A percentile compares a stretch with the other conserved stretches of the same genome.
Conservation (phyloP, 2,888 invertebrate genomes). For the Heliconius hortense region DNA sequence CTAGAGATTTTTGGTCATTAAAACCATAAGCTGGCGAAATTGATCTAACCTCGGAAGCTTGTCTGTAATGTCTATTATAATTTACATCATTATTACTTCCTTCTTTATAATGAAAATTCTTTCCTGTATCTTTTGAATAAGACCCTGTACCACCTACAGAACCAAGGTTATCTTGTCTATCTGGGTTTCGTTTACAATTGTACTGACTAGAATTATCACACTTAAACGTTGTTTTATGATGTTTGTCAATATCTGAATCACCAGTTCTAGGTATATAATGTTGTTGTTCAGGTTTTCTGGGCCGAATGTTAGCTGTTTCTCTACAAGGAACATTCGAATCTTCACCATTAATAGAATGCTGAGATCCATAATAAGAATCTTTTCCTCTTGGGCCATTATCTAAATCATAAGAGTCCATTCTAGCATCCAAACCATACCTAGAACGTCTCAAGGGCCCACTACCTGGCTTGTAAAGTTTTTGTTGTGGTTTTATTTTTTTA, state of each 20-base stretch:
- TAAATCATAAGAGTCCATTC: slow-evolving; percentile 75
- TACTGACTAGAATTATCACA: slow-evolving; percentile 75
- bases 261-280: slow-evolving; percentile 70
- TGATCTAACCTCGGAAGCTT: slow-evolving; percentile 85
- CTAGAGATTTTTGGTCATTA: slow-evolving; percentile 69
- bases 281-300: slow-evolving; percentile 75
- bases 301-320: slow-evolving; percentile 58
- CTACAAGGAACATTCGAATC: slow-evolving; percentile 53
- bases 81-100: slow-evolving; percentile 65
- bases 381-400: slow-evolving; percentile 60
- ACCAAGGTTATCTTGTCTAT: slow-evolving; percentile 63
- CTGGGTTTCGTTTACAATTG: slow-evolving; percentile 64
- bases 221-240: slow-evolving; percentile 57
- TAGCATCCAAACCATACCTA: slow-evolving; percentile 81
- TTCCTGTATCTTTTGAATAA: slow-evolving; percentile 61
- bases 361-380: slow-evolving; percentile 69
- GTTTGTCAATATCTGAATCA: slow-evolving; percentile 67
- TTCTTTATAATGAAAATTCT: slow-evolving; percentile 63
- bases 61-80: slow-evolving; percentile 72
- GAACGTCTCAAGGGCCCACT: slow-evolving; percentile 88
- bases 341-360: slow-evolving; percentile 68
- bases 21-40: slow-evolving; percentile 71
- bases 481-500: slow-evolving; percentile 85
- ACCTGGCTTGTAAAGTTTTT: slow-evolving; percentile 88
- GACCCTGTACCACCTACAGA: slow-evolving; percentile 59